A percentile compares a stretch with the other conserved stretches of the same genome.
Conservation (phyloP, 2,797 vertebrate genomes). For the Lerista edwardsae region DNA sequence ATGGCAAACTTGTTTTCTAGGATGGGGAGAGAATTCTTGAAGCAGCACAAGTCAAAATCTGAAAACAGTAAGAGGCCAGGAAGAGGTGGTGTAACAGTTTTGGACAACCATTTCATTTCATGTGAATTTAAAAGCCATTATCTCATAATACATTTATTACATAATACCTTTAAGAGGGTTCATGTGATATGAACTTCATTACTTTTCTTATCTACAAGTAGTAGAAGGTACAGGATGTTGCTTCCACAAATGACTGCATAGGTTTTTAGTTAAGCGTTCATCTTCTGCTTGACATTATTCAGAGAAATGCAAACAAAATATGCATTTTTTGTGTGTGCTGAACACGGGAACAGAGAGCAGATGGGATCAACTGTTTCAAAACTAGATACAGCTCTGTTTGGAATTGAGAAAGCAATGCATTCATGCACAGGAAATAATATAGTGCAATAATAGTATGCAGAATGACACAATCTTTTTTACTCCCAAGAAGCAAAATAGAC, state of each 20-base stretch:
- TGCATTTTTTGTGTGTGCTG: not conserved
- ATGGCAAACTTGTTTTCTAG: too few relatives aligned
- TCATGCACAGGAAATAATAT: not conserved
- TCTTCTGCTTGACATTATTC: conserved; percentile 1
- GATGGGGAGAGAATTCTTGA: not conserved
- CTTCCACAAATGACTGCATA: conserved; percentile 3
- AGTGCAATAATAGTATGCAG: not conserved
- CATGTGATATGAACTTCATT: not conserved
- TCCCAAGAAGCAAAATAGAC: too few relatives aligned
- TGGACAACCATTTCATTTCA: not conserved
- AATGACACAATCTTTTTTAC: too few relatives aligned
- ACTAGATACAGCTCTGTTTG: not conserved
- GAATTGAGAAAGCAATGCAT: not conserved
- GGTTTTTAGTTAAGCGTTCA: conserved; percentile 22
- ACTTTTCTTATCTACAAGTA: not conserved
- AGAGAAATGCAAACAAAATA: not conserved
- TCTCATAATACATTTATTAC: too few relatives aligned
- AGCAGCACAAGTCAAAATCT: not conserved
- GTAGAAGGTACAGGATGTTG: conserved; percentile 2
- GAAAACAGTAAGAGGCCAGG: not conserved
- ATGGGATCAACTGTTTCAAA: not conserved
- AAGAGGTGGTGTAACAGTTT: not conserved
- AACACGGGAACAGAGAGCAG: not conserved
- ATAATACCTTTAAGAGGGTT: not conserved
- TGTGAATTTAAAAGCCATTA: too few relatives aligned